phyloP scores from a whole-genome alignment of 1,140 invertebrate genomes.

The Homalodisca vitripennis region DNA sequence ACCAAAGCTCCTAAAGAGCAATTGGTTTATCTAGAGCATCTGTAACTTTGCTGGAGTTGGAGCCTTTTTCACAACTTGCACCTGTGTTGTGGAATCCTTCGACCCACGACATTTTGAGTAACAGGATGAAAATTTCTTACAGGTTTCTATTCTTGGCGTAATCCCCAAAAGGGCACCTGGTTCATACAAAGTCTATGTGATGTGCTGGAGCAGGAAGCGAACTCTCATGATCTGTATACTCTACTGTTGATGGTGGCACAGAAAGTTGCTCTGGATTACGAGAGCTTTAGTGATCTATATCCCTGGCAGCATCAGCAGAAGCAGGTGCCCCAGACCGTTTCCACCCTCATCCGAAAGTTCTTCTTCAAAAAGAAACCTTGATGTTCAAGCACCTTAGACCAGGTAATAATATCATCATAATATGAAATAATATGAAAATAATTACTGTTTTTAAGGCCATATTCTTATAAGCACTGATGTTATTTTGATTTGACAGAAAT shows the following conservation, averaged over 20 bases:
- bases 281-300: conserved; percentile 54
- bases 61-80: no score
- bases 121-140: no score
- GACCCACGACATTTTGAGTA: no score
- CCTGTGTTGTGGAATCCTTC: no score
- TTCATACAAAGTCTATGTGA: conserved; percentile 66
- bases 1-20: no score
- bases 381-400: not conserved
- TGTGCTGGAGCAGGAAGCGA: conserved; percentile 52
- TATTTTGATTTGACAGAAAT: no score
- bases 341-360: conserved; percentile 65
- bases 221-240: conserved; percentile 56
- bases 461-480: no score
- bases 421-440: no score
- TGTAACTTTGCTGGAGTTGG: no score
- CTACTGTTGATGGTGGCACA: conserved; percentile 65
- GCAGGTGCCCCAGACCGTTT: conserved; percentile 65
- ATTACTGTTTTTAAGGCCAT: no score
- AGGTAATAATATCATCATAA: no score
- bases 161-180: conserved; percentile 64
- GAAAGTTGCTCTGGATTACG: conserved; percentile 60
- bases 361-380: conserved; percentile 47
- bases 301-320: conserved; percentile 58
- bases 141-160: conserved; percentile 70
- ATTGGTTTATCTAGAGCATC: no score